Conservation (phyloP, 2,888 invertebrate genomes). For the Drosophila buzzatii region DNA sequence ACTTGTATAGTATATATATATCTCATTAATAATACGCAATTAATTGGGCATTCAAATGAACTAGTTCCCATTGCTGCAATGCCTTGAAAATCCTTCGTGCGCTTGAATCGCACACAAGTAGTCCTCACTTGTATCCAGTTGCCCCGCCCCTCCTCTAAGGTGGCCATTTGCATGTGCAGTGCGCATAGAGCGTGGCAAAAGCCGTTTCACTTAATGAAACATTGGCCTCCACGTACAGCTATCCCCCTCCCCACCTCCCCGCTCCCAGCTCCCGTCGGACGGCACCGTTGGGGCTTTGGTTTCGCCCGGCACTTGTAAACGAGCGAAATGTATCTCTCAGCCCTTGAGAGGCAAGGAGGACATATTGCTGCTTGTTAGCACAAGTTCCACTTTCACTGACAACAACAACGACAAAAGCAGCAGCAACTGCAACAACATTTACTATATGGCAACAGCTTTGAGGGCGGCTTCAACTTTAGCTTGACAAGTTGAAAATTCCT, state of each 20-base stretch:
- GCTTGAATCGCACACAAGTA: conserved; percentile 30
- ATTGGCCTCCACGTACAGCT: conserved; percentile 58
- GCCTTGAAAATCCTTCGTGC: conserved; percentile 13
- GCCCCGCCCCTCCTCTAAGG: conserved; percentile 16
- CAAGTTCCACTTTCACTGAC: conserved; percentile 68
- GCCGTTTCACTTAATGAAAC: conserved; percentile 69
- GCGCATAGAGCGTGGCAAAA: conserved; percentile 49
- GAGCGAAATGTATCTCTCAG: conserved; percentile 60
- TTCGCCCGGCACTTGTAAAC: conserved; percentile 46
- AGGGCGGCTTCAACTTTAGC: conserved; percentile 11
- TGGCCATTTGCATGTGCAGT: conserved; percentile 43
- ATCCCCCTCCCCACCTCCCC: conserved; percentile 4
- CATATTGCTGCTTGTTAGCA: conserved; percentile 56
- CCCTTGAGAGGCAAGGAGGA: conserved; percentile 47
- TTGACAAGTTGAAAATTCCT: neutral
- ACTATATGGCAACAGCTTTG: conserved; percentile 8
- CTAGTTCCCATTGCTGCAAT: conserved; percentile 15
- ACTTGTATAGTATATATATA: too few relatives aligned
- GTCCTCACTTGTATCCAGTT: conserved; percentile 20
- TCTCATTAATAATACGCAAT: neutral
- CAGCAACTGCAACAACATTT: conserved; percentile 11
- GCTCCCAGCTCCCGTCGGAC: neutral
- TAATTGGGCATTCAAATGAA: conserved; percentile 4
- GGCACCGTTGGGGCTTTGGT: conserved; percentile 43
- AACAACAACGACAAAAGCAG: conserved; percentile 13